Percentiles rank a stretch among this genome's conserved stretches.
Evolutionary conservation across 2,797 vertebrate genomes (phyloP).

Genomic region (Brotula barbata): DNA sequence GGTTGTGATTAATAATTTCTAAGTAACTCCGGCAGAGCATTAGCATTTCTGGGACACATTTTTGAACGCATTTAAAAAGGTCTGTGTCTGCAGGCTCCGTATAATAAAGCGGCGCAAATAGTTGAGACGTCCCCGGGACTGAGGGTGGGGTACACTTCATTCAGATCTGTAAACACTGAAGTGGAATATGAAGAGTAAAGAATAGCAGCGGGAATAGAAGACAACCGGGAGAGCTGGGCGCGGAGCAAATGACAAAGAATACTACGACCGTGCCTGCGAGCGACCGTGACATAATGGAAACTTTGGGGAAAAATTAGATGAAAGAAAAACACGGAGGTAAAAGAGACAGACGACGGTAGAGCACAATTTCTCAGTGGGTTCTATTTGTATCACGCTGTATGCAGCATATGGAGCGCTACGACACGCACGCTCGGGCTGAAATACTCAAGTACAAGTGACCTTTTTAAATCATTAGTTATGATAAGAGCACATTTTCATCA

Average conservation of each 20-base stretch:
- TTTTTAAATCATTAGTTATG: too few species aligned
- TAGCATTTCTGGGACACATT: slow-evolving; percentile 52
- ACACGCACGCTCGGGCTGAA: too few species aligned
- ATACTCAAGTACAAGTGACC: too few species aligned
- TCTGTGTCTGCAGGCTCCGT: slow-evolving; percentile 45
- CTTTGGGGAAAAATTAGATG: slow-evolving; percentile 14
- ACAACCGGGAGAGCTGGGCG: not conserved
- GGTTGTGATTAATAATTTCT: slow-evolving; percentile 46
- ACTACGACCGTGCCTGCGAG: slow-evolving; percentile 10
- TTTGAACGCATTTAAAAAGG: slow-evolving; percentile 54
- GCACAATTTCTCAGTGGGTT: slow-evolving; percentile 16
- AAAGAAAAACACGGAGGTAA: slow-evolving; percentile 16
- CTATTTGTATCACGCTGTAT: slow-evolving; percentile 8
- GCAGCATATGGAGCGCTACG: too few species aligned
- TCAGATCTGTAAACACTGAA: slow-evolving; percentile 53
- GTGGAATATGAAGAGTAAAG: slow-evolving; percentile 18
- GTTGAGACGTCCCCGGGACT: slow-evolving; percentile 52
- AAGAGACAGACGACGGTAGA: slow-evolving; percentile 4
- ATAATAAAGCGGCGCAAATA: slow-evolving; percentile 63
- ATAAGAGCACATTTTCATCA: too few species aligned
- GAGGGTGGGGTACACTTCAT: slow-evolving; percentile 38
- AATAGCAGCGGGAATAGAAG: slow-evolving; percentile 13
- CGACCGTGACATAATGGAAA: slow-evolving; percentile 14
- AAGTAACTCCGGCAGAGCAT: slow-evolving; percentile 45
- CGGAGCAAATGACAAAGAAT: not conserved